Evolutionary conservation across 2,888 invertebrate genomes (phyloP), one percentile per base, ranked within the genome.

Genomic region (Stenichneumon culpator): DNA sequence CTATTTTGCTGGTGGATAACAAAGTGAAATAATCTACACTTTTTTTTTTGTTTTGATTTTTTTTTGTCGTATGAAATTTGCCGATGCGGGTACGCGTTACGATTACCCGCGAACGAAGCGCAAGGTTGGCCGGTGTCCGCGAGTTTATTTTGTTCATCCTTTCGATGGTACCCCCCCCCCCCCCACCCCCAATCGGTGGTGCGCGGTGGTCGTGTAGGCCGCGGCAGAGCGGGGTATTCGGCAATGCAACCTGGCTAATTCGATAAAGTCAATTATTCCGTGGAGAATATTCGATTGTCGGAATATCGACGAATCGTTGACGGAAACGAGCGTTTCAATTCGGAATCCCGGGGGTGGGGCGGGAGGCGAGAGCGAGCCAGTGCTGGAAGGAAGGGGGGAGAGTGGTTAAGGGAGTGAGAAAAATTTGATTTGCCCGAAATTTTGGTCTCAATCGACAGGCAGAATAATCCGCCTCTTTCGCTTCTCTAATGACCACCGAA

Each of bases 221-320:
- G 60, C 73, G 67, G 14, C 67, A 63, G 52, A 60, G 65, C 73
- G 65, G 44, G 36, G 60, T 72, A 69, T 67, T 75, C 70, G 67
- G 47, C 79, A 84, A 82, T 82, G 74, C 69, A 70, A 84, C 80
- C 86, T 87, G 84, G 86, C 86, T 92, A 91, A 93, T 93, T 90
- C 89, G 89, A 91, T 92, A 89, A 90, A 91, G 89, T 91, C 90
- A 91, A 93, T 93, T 93, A 91, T 90, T 89, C 89, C 88, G 82
- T 82, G 86, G 88, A 87, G 88, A 90, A 89, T 90, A 91, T 91
- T 91, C 88, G 89, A 89, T 90, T 92, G 90, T 89, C 89, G 89
- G 90, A 90, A 91, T 91, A 92, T 91, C 89, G 90, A 90, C 90
- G 89, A 92, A 90, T 92, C 89, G 91, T 91, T 89, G 90, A 87